Base-by-base conservation (phyloP, 2,888 invertebrate species). In the Phasia obesa region DNA sequence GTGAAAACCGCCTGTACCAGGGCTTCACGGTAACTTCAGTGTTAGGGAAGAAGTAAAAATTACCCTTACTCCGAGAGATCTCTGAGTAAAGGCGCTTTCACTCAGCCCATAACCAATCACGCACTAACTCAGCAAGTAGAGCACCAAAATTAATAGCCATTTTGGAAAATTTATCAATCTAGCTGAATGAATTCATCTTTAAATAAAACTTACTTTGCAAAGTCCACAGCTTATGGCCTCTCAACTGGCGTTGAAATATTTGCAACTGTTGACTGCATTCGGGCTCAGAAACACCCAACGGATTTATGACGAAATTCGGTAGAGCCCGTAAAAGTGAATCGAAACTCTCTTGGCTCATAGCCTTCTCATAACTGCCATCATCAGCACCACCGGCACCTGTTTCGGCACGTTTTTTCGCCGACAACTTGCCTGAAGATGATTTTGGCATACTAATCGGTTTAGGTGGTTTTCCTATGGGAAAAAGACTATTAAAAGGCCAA, bases 181-280 rank as follows among this genome's bases (percentile, higher is more conserved):
- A n/a, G n/a, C n/a, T n/a, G n/a, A 6, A 27, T 27, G 6, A 27
- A 27, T 27, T 27, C 3, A 4, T 42, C 7, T 47, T 6, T 47
- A 23, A 7, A 19, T 49, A 35, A n/a, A 86, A 93, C 94, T 93
- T 92, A 95, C 95, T 95, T 91, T 94, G 94, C 86, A 95, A 90
- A 76, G 95, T 94, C 95, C 95, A 95, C 85, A 95, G 88, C 90
- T 94, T 94, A 82, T 94, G 93, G 71, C 94, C 94, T 35, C 94
- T 93, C 87, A 95, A 90, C 90, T 95, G 95, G 84, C 94, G 92
- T 85, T 94, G 91, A 86, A 95, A 93, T 87, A 95, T 94, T 78
- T 88, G 87, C 74, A 95, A 93, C 85, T 95, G 95, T 88, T 94
- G 93, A 85, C 94, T 93, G 91, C 95, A 95, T 89, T 94, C 93